phyloP scores from a whole-genome alignment of 2,113 vertebrate species.

The Pomatorhinus ruficollis region DNA sequence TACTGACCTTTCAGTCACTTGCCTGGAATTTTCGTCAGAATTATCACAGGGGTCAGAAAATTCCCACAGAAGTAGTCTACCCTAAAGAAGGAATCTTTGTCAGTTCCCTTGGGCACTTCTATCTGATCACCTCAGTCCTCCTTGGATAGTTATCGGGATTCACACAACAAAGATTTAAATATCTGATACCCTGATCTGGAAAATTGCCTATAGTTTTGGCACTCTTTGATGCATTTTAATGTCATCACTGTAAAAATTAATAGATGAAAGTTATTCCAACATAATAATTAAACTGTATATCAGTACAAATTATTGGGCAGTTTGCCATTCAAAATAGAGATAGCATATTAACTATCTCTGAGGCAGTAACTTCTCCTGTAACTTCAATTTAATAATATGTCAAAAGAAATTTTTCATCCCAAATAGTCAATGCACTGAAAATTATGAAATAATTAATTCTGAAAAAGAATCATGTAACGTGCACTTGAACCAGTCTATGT shows the following conservation, averaged over 20 bases:
- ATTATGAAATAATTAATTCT: not conserved
- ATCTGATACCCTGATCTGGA: not conserved
- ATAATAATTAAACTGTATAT: not conserved
- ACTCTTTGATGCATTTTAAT: not conserved
- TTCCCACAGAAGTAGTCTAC: accelerated
- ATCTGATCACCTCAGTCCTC: not conserved
- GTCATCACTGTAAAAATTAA: not conserved
- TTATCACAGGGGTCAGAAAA: not conserved
- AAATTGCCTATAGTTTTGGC: not conserved
- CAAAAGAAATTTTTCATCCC: not conserved
- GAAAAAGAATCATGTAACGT: not conserved
- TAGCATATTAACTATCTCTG: not conserved
- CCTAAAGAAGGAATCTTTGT: not conserved
- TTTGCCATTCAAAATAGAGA: not conserved
- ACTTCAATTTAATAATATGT: not conserved
- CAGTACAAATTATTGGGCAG: not conserved
- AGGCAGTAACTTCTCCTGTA: not conserved
- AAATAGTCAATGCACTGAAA: not conserved
- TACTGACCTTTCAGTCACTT: not conserved
- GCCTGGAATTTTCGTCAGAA: not conserved
- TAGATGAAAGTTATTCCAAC: not conserved
- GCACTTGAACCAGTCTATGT: not conserved
- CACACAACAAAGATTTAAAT: not conserved
- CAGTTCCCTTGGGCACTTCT: not conserved
- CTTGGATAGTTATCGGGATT: not conserved